Evolutionary conservation across 2,113 vertebrate genomes (phyloP), one percentile per base, ranked within the genome.

Genomic region (Apaloderma vittatum): DNA sequence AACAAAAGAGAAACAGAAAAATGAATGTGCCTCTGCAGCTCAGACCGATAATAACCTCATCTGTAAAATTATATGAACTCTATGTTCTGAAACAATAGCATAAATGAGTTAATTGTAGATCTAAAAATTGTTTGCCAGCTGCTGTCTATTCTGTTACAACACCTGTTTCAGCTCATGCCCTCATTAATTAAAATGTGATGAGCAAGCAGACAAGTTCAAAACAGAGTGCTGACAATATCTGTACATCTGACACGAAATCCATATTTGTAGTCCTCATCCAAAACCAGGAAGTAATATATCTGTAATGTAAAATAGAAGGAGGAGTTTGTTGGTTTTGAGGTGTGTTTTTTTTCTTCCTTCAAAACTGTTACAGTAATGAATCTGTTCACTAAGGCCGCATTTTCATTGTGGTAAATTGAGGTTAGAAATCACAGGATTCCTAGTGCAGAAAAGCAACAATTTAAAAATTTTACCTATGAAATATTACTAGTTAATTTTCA

Each of bases 141-240:
- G 57, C 72, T 94, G 63, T 57, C 81, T 89, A 19, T 90, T 96
- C 83, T 86, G 66, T 52, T 92, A 66, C 72, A 84, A 76, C 93
- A 97, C 54, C 81, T 90, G 76, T 80, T 96, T 94, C 20, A 19
- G 70, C 88, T 93, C 83, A 58, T 93, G 70, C 36, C 43, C 80
- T 95, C 66, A 49, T 88, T 95, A 97, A 96, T 96, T 96, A 81
- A 79, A 94, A 92, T 93, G 54, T 93, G 93, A 97, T 91, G 74
- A 95, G 68, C 72, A 94, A 95, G 48, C 55, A 87, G 87, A 63
- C 74, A 95, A 93, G 54, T 95, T 86, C 63, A 97, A 89, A 96
- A 90, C 52, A 15, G 23, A 63, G 14, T 67, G 49, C 59, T 93
- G 76, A 90, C 48, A 92, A 36, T 23, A 22, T 62, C 92, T 78